Evolutionary conservation across 1,140 invertebrate genomes (phyloP).

Genomic region (Bombus consobrinus): DNA sequence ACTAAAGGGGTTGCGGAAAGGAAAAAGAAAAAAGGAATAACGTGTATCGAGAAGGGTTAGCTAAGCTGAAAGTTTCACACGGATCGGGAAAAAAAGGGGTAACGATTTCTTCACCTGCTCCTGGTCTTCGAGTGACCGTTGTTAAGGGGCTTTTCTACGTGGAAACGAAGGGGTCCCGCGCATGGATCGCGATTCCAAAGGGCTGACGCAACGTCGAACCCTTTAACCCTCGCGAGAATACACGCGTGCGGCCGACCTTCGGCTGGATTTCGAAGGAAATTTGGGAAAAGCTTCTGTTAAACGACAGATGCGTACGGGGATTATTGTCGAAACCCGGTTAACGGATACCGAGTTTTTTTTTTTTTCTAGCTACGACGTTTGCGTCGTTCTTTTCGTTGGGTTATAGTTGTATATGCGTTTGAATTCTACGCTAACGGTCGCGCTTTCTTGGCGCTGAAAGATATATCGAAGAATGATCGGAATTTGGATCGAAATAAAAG

Average conservation of each 20-base stretch:
- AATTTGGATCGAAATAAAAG: too few species aligned
- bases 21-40: background rate
- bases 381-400: background rate
- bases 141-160: background rate
- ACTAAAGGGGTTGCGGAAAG: background rate
- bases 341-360: conserved; percentile 11
- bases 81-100: conserved; percentile 62
- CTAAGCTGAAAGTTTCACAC: conserved; percentile 54
- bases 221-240: conserved; percentile 44
- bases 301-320: conserved; percentile 17
- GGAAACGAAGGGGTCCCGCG: conserved; percentile 14
- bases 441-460: background rate
- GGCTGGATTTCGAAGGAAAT: background rate
- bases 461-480: too few species aligned
- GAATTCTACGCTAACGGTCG: background rate
- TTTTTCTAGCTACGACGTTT: background rate
- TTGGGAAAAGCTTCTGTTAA: background rate
- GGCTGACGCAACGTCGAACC: conserved; percentile 30
- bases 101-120: conserved; percentile 50
- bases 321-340: background rate
- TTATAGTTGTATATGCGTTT: background rate
- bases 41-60: conserved; percentile 47
- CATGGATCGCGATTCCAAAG: conserved; percentile 1
- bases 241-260: background rate
- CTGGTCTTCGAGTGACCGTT: conserved; percentile 32